A percentile compares a stretch with the other conserved stretches of the same genome.
These are phyloP conservation scores for Rhagoletis zephyria DNA, from an alignment of 1,140 invertebrate species.

Conservation along the genomic window DNA sequence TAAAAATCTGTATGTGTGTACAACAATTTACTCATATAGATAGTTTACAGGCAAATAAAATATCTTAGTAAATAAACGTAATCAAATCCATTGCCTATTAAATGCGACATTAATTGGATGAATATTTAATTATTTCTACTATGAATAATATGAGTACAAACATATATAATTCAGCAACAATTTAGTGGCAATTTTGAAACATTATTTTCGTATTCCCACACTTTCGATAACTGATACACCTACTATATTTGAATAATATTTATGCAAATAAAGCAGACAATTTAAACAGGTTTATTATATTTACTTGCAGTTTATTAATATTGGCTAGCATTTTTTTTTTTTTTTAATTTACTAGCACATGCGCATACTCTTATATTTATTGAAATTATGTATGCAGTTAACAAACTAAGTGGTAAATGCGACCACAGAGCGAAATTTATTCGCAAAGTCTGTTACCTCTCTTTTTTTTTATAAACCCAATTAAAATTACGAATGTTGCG, in stretches of 20 bases:
- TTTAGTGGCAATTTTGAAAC: neutral
- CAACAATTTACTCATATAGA: no score
- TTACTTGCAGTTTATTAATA: neutral
- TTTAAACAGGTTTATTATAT: constrained; percentile 3
- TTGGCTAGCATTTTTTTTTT: neutral
- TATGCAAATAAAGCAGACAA: constrained; percentile 29
- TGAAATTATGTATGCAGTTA: neutral
- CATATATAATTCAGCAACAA: neutral
- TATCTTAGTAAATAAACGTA: no score
- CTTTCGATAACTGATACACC: neutral
- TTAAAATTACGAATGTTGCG: no score
- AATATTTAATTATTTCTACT: constrained; percentile 13
- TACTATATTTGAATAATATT: neutral
- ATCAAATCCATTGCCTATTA: neutral
- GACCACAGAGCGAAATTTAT: no score
- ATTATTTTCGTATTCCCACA: neutral
- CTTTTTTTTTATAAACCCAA: no score
- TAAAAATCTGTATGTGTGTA: no score
- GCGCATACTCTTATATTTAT: neutral
- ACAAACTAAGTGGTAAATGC: no score
- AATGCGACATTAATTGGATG: neutral
- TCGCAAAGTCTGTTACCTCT: no score
- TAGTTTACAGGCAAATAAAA: no score
- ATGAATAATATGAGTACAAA: neutral
- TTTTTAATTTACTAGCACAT: neutral